Evolutionary conservation across 92 coral and sea anemone species (phyloP), one percentile per base, ranked within the genome.

Genomic region (Pocillopora meandrina): DNA sequence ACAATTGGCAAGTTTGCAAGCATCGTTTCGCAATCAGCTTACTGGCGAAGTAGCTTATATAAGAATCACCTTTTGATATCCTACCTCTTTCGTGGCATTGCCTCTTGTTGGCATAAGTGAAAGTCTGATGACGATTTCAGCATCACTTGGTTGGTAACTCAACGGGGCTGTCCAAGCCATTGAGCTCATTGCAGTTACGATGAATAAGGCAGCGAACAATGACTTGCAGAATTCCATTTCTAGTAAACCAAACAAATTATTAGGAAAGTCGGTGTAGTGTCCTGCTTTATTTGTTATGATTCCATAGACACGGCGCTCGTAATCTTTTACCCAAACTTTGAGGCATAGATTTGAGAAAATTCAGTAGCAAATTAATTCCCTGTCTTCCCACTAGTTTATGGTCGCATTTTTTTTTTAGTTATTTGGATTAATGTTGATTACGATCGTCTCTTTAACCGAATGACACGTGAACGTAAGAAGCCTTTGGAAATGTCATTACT

Each of bases 41-140:
- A 56, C 20, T 15, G 0, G 33, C 8, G 61, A 31, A 12, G 33
- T 57, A 33, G 23, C 16, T 8, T 5, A 4, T 2, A 2, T 21
- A 13, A 31, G 42, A 47, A 34, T 31, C 58, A 15, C 11, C 6
- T 17, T 16, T 17, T 17, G 1, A 9, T 14, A 14, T 34, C 75
- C 12, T 56, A 80, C 76, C 84, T 67, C 76, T 80, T 68, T 62
- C 23, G 75, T 80, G 57, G 68, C 84, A 21, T 58, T 69, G 13
- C 26, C 21, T 65, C 57, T 56, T 5, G 12, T 56, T 69, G 20
- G 52, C 5, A 56, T 12, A 66, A 80, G 61, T n/a, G 36, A 34
- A 31, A 52, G 33, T 21, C 7, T 56, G 65, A 69, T 36, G 55
- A 80, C 75, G 20, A 69, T 3, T 34, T 80, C 56, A 56, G 35